These are phyloP conservation scores for Dolichallabes microphthalmus DNA, from an alignment of 2,113 vertebrate species.

Conservation along the genomic window DNA sequence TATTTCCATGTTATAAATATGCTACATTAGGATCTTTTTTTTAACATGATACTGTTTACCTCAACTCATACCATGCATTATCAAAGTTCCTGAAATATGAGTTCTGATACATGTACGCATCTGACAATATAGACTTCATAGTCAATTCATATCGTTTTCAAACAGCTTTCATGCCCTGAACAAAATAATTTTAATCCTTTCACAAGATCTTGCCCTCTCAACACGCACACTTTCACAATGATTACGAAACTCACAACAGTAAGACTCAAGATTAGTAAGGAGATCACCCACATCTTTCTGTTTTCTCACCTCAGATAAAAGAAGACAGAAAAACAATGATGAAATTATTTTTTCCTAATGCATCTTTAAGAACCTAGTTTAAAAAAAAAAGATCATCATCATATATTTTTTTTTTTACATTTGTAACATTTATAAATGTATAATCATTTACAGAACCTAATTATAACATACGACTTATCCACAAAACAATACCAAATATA, in stretches of 20 bases:
- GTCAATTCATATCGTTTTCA: neutral
- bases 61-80: neutral
- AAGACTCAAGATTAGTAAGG: constrained; percentile 35
- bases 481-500: neutral
- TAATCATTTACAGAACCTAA: neutral
- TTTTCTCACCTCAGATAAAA: constrained; percentile 40
- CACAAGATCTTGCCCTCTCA: neutral
- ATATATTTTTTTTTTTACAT: neutral
- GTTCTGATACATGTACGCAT: neutral
- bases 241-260: neutral
- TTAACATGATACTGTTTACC: neutral
- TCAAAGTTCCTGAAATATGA: neutral
- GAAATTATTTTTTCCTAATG: constrained; percentile 12
- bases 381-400: no score
- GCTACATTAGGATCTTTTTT: neutral
- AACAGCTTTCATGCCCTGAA: neutral
- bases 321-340: constrained; percentile 3
- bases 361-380: neutral
- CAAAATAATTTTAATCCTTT: neutral
- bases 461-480: neutral
- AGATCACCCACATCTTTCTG: constrained; percentile 45
- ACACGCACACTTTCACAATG: no score
- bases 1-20: constrained; percentile 29
- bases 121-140: neutral
- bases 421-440: no score